Conservation (phyloP, 2,888 invertebrate species). For the Eupelmus urozonus region DNA sequence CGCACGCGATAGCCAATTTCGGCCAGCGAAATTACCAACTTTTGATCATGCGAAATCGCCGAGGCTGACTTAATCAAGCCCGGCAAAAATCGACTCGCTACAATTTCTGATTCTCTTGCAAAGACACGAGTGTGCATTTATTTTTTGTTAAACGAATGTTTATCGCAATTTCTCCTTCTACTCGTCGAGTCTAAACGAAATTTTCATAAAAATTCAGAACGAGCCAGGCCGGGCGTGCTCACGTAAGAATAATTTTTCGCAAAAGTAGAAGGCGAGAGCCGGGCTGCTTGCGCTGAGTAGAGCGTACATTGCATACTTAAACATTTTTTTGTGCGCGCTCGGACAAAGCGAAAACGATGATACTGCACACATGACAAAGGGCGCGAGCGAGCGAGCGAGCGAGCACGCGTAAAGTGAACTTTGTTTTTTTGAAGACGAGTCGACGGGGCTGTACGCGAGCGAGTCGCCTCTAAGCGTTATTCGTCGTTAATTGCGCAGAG, state of each 20-base stretch:
- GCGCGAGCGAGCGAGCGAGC: conserved; percentile 11
- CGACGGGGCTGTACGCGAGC: conserved; percentile 14
- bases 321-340: conserved; percentile 39
- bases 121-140: too few species aligned
- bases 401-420: conserved; percentile 20
- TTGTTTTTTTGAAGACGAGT: conserved; percentile 48
- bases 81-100: neutral
- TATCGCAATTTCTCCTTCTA: too few species aligned
- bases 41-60: conserved; percentile 53
- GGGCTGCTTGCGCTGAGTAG: too few species aligned
- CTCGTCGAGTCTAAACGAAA: too few species aligned
- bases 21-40: conserved; percentile 45
- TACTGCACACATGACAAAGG: conserved; percentile 19
- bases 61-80: conserved; percentile 40
- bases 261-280: conserved; percentile 15
- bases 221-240: too few species aligned
- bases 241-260: conserved; percentile 42
- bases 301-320: conserved; percentile 48
- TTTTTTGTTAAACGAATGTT: neutral
- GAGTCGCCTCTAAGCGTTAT: conserved; percentile 65
- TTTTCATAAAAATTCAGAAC: too few species aligned
- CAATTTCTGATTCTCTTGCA: neutral
- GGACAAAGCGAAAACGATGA: conserved; percentile 44
- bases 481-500: conserved; percentile 72
- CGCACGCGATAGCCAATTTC: conserved; percentile 52